phyloP scores from a whole-genome alignment of 2,888 invertebrate genomes.

The Lochmaea capreae region DNA sequence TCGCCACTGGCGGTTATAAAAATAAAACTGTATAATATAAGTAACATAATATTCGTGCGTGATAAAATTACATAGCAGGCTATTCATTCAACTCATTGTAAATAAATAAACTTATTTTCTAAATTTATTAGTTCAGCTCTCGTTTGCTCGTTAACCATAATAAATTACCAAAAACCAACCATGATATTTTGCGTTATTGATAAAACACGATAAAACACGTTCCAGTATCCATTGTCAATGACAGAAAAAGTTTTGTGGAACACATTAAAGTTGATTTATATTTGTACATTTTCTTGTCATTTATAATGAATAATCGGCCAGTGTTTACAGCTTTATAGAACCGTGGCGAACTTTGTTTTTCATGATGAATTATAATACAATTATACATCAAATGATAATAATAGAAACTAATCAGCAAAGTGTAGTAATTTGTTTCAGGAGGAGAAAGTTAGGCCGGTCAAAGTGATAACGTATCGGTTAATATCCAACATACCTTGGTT shows the following conservation, averaged over 20 bases:
- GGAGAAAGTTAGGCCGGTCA: neutral
- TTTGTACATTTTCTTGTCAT: conserved; percentile 16
- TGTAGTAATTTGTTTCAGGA: conserved; percentile 19
- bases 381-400: conserved; percentile 12
- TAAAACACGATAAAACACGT: conserved; percentile 18
- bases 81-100: neutral
- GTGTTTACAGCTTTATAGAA: conserved; percentile 7
- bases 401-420: conserved; percentile 29
- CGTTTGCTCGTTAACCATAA: neutral
- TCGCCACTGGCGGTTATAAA: neutral
- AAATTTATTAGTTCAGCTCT: neutral
- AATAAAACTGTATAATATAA: neutral
- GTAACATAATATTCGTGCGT: neutral
- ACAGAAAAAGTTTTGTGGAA: conserved; percentile 13
- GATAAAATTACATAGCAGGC: neutral
- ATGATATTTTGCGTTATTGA: conserved; percentile 4
- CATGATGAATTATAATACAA: conserved; percentile 24
- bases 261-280: conserved; percentile 24
- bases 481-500: too few relatives aligned
- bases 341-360: neutral
- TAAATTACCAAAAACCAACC: conserved; percentile 3
- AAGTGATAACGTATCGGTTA: too few relatives aligned
- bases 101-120: neutral
- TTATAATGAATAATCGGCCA: conserved; percentile 10
- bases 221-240: conserved; percentile 17